Evolutionary conservation across 1,140 invertebrate species (phyloP), one percentile per base, ranked within the genome.

Genomic region (Caligus rogercresseyi): DNA sequence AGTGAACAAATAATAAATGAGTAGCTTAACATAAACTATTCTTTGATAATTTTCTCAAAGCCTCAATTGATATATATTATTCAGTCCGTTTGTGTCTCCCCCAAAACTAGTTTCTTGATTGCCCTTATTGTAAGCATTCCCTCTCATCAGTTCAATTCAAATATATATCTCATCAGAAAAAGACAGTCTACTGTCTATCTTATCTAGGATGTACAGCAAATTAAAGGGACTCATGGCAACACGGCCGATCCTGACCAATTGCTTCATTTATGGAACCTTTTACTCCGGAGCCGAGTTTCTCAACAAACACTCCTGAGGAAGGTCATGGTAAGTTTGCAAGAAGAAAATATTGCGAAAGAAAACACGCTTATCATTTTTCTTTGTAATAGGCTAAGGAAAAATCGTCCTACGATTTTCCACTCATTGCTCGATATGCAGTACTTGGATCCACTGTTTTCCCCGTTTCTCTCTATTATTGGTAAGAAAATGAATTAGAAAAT

Each of bases 251-350:
- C 63, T 84, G 14, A 78, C 82, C 26, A 87, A 87, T 70, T 80
- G 81, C 18, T 68, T 77, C 1, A 78, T 85, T 4, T 87, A 86
- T 70, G 85, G 84, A 13, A 77, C 78, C 0, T 81, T 87, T 68
- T 87, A 85, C 69, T 79, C 81, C 0, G 79, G 80, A 3, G 85
- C 85, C 0, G 86, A 87, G 69, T 78, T 84, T 79, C 82, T 0
- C 85, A 87, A 68, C 85, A 88, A 71, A 79, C 77, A 25, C 77
- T 84, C 26, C 80, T 78, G 16, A 82, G 77, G 66, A 77, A 78
- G 66, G 74, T 79, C 66, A 69, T 78, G 72, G 80, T 81, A 74
- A 76, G 71, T 69, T 25, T 25, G 66, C 18, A 57, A 56, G n/a
- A n/a, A n/a, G n/a, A n/a, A 56, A 52, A 19, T 55, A 14, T 64